Evolutionary conservation across 2,113 vertebrate genomes (phyloP).

Genomic region (Cacatua alba): DNA sequence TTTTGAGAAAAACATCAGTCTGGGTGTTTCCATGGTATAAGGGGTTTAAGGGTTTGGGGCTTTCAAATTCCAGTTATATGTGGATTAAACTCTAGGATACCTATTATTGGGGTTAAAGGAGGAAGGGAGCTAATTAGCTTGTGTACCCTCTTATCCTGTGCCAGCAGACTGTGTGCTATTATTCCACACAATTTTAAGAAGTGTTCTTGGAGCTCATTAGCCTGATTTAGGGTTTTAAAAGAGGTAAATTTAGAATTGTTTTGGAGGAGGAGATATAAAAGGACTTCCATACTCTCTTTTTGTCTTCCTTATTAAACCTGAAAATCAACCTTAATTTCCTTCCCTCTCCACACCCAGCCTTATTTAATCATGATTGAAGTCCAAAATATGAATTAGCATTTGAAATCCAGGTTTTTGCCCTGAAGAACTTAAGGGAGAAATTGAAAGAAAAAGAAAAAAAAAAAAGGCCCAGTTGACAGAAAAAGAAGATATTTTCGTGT

Average conservation of each 20-base stretch:
- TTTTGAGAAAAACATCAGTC: not conserved
- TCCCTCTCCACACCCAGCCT: not conserved
- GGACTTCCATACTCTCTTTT: not conserved
- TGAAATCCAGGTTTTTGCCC: not conserved
- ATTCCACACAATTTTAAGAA: not conserved
- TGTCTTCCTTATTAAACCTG: not conserved
- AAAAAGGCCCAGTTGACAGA: not conserved
- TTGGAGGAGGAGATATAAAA: not conserved
- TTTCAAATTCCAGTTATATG: slow-evolving; percentile 5
- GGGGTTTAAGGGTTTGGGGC: not conserved
- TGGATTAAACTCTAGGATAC: slow-evolving; percentile 44
- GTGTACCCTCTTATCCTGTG: not conserved
- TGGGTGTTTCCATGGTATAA: not conserved
- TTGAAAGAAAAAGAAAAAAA: not conserved
- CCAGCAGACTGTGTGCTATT: not conserved
- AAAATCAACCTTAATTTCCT: not conserved
- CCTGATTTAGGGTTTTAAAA: not conserved
- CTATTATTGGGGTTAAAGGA: not conserved
- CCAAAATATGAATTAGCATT: slow-evolving; percentile 27
- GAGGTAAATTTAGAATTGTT: not conserved
- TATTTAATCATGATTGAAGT: not conserved
- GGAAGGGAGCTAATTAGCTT: not conserved
- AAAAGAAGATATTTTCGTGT: not conserved
- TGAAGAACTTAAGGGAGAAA: not conserved
- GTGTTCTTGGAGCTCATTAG: not conserved